Conservation (phyloP, 2,113 vertebrate species). For the Cottus gobio region DNA sequence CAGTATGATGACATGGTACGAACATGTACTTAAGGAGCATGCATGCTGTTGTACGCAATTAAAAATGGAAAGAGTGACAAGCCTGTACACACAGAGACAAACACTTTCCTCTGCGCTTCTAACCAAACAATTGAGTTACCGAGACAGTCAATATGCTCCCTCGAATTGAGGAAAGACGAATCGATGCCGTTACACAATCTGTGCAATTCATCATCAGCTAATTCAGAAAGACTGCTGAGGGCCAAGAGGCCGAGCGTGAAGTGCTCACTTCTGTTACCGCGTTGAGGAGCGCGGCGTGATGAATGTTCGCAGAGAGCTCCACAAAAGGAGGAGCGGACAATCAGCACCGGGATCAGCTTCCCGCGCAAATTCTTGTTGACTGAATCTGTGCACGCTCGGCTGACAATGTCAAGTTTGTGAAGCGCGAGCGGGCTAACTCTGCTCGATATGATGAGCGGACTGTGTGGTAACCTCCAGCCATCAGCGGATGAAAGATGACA, state of each 20-base stretch:
- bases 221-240: background rate
- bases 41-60: background rate
- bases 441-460: slow-evolving; percentile 29
- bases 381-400: slow-evolving; percentile 39
- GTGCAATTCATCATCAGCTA: slow-evolving; percentile 39
- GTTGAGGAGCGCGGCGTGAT: background rate
- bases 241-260: background rate
- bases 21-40: background rate
- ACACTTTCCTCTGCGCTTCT: background rate
- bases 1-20: background rate
- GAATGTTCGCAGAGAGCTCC: background rate
- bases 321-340: background rate
- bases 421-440: background rate
- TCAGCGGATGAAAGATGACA: slow-evolving; percentile 52
- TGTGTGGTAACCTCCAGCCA: slow-evolving; percentile 35
- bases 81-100: background rate
- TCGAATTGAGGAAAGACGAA: slow-evolving; percentile 21
- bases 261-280: background rate
- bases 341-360: background rate
- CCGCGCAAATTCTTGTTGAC: slow-evolving; percentile 41
- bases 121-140: slow-evolving; percentile 35
- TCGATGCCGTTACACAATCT: slow-evolving; percentile 26
- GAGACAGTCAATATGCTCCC: slow-evolving; percentile 30
- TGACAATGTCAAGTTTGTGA: slow-evolving; percentile 26
- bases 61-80: background rate